Conservation (phyloP, 2,113 vertebrate genomes). For the Pygoscelis adeliae region DNA sequence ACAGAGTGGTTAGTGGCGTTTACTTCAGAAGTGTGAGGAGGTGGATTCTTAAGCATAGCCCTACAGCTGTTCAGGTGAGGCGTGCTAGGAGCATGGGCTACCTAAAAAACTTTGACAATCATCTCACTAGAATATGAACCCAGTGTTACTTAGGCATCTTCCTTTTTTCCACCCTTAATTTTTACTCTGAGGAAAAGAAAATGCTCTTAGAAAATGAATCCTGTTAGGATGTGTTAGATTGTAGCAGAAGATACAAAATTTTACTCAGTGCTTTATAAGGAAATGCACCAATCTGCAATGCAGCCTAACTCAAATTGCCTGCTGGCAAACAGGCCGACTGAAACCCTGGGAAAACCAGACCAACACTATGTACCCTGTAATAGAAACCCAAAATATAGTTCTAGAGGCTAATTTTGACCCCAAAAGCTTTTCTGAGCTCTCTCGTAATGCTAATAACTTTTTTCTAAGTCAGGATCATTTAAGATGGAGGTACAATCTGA, state of each 20-base stretch:
- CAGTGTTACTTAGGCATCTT: not conserved
- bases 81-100: fast-evolving
- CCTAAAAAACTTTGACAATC: not conserved
- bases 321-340: not conserved
- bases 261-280: constrained; percentile 4
- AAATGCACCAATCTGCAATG: not conserved
- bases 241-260: not conserved
- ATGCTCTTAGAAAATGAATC: not conserved
- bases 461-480: not conserved
- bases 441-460: not conserved
- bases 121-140: not conserved
- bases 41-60: not conserved
- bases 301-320: not conserved
- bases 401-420: not conserved
- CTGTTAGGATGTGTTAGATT: not conserved
- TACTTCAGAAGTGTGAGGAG: not conserved
- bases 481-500: not conserved
- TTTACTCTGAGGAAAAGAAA: not conserved
- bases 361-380: not conserved
- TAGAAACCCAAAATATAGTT: constrained; percentile 26
- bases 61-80: not conserved
- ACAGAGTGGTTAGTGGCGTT: not conserved
- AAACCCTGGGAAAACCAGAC: constrained; percentile 44
- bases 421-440: not conserved
- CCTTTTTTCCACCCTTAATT: not conserved